Evolutionary conservation across 2,888 invertebrate species (phyloP).

Genomic region (Acleris emargana): DNA sequence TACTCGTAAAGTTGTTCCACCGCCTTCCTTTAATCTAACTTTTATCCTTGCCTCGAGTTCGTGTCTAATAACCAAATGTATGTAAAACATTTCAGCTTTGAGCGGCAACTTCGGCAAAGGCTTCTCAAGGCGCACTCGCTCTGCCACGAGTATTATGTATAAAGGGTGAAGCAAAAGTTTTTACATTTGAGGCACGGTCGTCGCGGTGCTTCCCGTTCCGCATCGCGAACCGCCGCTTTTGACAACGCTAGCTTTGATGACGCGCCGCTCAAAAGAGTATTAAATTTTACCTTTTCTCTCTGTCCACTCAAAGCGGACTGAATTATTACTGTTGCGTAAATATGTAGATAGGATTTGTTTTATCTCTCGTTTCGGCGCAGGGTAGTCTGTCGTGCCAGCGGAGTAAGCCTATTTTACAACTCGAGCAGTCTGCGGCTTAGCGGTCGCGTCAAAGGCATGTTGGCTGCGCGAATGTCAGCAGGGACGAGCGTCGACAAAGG

Average conservation of each 20-base stretch:
- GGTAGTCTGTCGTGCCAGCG: conserved; percentile 34
- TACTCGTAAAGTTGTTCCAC: conserved; percentile 33
- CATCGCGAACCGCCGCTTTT: conserved; percentile 73
- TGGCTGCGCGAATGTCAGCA: conserved; percentile 61
- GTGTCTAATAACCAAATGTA: conserved; percentile 69
- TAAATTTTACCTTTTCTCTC: conserved; percentile 69
- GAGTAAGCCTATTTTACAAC: conserved; percentile 40
- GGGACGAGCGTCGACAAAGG: conserved; percentile 63
- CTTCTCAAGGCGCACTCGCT: conserved; percentile 63
- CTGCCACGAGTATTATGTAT: conserved; percentile 61
- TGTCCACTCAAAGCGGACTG: conserved; percentile 63
- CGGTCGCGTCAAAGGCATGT: conserved; percentile 62
- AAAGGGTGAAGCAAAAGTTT: conserved; percentile 80
- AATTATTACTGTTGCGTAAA: conserved; percentile 67
- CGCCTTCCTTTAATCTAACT: conserved; percentile 44
- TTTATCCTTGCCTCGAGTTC: conserved; percentile 55
- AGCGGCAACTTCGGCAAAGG: conserved; percentile 74
- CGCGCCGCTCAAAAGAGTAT: conserved; percentile 66
- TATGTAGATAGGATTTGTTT: conserved; percentile 52
- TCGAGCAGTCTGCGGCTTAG: conserved; percentile 51
- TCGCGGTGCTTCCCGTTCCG: conserved; percentile 69
- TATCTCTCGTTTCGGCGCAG: conserved; percentile 42
- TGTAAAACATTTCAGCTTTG: conserved; percentile 77
- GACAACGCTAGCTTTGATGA: conserved; percentile 78
- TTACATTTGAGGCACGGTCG: conserved; percentile 73